Base-by-base conservation (phyloP, 2,113 vertebrate genomes). In the Stercorarius parasiticus region DNA sequence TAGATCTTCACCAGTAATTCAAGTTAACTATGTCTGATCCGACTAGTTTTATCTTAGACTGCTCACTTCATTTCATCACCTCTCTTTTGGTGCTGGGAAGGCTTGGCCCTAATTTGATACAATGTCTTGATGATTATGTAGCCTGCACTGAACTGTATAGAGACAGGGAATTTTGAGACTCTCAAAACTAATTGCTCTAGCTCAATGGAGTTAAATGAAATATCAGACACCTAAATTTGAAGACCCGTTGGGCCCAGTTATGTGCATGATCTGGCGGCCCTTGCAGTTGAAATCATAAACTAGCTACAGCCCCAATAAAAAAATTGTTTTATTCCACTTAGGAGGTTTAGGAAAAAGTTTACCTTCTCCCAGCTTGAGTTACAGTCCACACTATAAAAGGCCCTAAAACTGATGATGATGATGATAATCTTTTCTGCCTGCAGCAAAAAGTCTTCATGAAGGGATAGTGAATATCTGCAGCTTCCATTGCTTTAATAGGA, bases 1-100 rank as follows among this genome's bases (percentile, higher is more conserved):
- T 97, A 98, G 93, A 96, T 96, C 94, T 95, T 97, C 92, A 86
- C 50, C 43, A 91, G 38, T 69, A 94, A 89, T 80, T 94, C 52
- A 81, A 62, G 47, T 96, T 96, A 97, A 96, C 93, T 80, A 12
- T 96, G 34, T 92, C 91, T 93, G 93, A 83, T 59, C 90, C 8
- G 5, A 73, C 64, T 79, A 89, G 66, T 89, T 95, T 94, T 92
- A 59, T 67, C 70, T 85, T 74, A 70, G 71, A 86, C 32, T 64
- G 32, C 52, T 93, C 6, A 9, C 25, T 85, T 77, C 5, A 47
- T 50, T 93, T 85, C 5, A 26, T n/a, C 6, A 52, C 11, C 23
- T 87, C 43, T 87, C 6, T 85, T 93, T 72, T 16, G 13, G 25
- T 72, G 30, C 21, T 65, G 34, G 69, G 36, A 74, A 55, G 45